Evolutionary conservation across 2,888 invertebrate species (phyloP).

Genomic region (Poecilus cupreus): DNA sequence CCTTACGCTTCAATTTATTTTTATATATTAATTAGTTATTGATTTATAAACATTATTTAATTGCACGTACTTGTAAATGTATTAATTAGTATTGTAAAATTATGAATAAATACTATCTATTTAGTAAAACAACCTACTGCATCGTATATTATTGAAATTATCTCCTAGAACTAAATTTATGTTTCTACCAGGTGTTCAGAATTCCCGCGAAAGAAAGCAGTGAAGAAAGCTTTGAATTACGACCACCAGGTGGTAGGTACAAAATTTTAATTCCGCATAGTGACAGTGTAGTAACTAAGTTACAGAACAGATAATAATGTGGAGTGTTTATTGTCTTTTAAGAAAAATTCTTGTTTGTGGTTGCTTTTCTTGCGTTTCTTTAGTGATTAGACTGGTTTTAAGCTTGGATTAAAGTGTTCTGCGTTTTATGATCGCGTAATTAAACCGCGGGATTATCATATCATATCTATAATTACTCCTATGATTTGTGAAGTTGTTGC

Average conservation of each 20-base stretch:
- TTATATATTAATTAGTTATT: conserved; percentile 61
- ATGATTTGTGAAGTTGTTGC: conserved; percentile 17
- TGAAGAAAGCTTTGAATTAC: conserved; percentile 46
- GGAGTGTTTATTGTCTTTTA: conserved; percentile 45
- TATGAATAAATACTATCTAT: conserved; percentile 64
- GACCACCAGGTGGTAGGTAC: conserved; percentile 39
- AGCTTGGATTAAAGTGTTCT: conserved; percentile 39
- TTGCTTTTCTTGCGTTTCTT: conserved; percentile 4
- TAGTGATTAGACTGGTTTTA: conserved; percentile 31
- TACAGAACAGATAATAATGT: conserved; percentile 27
- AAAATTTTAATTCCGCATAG: conserved; percentile 40
- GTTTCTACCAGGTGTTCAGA: conserved; percentile 46
- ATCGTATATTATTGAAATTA: conserved; percentile 43
- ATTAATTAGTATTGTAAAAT: conserved; percentile 64
- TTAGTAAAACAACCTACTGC: conserved; percentile 58
- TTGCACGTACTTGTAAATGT: conserved; percentile 67
- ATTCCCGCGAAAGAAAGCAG: conserved; percentile 10
- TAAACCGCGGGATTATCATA: conserved; percentile 35
- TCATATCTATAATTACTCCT: conserved; percentile 9
- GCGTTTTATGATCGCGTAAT: conserved; percentile 32
- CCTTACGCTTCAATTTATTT: conserved; percentile 60
- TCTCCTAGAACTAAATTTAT: conserved; percentile 37
- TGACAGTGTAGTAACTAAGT: background rate
- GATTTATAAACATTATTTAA: conserved; percentile 57
- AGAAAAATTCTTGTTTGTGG: conserved; percentile 14